These are phyloP conservation scores for Heliornis fulica DNA, from an alignment of 2,113 vertebrate genomes.

Conservation along the genomic window DNA sequence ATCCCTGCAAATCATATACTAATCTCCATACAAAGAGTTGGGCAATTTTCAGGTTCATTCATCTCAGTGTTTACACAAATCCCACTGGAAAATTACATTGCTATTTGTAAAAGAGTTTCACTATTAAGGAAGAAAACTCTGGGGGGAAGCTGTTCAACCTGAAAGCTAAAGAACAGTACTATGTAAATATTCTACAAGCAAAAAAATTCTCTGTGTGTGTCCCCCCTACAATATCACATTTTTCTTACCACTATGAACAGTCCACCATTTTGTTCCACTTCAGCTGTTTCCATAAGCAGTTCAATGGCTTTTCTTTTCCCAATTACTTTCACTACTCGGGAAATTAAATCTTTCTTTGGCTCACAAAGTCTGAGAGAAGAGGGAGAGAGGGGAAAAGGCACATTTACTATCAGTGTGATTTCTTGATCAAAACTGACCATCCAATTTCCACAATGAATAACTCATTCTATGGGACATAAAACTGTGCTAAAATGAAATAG, in stretches of 20 bases:
- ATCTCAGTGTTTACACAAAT: neutral
- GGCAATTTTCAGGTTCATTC: neutral
- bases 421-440: neutral
- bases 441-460: neutral
- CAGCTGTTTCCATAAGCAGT: constrained; percentile 88
- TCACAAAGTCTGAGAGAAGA: constrained; percentile 81
- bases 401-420: neutral
- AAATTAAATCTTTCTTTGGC: constrained; percentile 91
- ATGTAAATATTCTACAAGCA: neutral
- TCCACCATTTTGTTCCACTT: constrained; percentile 90
- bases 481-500: neutral
- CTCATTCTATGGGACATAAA: neutral
- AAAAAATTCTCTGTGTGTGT: neutral
- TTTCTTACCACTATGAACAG: constrained; percentile 87
- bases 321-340: constrained; percentile 85
- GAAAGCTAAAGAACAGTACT: neutral
- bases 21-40: neutral
- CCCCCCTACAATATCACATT: neutral
- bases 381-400: neutral
- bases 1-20: neutral
- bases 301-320: constrained; percentile 92
- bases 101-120: neutral
- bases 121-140: neutral
- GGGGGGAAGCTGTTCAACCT: fast-evolving
- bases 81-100: neutral